phyloP scores from a whole-genome alignment of 2,797 vertebrate genomes.

The Coregonus suidteri region DNA sequence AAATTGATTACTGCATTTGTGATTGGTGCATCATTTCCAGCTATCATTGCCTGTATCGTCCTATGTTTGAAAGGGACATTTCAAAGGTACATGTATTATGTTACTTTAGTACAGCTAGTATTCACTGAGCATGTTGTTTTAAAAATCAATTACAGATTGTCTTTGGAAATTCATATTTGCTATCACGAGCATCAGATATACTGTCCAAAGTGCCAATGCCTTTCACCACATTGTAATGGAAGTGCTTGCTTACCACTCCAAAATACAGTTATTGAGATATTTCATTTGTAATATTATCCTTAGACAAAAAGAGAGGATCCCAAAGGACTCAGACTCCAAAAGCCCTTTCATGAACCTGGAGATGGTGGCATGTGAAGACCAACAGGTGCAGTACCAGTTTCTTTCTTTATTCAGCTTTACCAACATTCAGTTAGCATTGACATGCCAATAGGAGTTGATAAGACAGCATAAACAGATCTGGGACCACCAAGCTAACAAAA shows the following conservation, averaged over 20 bases:
- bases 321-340: conserved; percentile 10
- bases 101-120: background rate
- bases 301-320: conserved; percentile 36
- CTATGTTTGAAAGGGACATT: conserved; percentile 31
- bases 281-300: background rate
- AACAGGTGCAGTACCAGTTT: conserved; percentile 42
- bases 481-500: background rate
- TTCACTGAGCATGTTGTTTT: background rate
- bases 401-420: background rate
- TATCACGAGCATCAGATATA: no score
- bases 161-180: no score
- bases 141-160: no score
- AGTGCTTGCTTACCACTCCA: no score
- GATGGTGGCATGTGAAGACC: conserved; percentile 46
- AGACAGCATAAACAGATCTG: background rate
- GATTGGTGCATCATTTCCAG: conserved; percentile 43
- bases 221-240: no score
- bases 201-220: no score
- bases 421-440: background rate
- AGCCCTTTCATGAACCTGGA: conserved; percentile 25
- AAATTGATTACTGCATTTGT: conserved; percentile 48
- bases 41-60: conserved; percentile 30
- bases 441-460: no score
- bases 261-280: no score
- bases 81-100: conserved; percentile 47